Evolutionary conservation across 2,797 vertebrate species (phyloP).

Genomic region (Choloepus didactylus): DNA sequence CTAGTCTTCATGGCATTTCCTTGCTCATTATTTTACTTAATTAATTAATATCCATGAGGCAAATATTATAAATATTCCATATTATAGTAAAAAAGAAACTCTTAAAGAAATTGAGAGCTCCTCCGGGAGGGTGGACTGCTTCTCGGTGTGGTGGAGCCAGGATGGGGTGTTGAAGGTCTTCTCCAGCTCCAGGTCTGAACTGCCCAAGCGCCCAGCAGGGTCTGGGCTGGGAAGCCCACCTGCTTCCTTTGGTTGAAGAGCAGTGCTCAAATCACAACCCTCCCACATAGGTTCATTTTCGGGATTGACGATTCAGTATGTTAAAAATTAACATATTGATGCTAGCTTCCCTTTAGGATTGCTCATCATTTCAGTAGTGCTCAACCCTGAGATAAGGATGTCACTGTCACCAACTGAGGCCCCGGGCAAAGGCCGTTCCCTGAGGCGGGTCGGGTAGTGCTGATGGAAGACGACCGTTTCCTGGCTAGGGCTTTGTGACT

Average conservation of each 20-base stretch:
- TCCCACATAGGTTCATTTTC: rapidly evolving
- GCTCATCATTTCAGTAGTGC: neutral
- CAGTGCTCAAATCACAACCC: neutral
- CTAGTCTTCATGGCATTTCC: neutral
- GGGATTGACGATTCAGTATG: neutral
- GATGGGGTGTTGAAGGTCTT: too few species aligned
- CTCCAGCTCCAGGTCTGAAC: neutral
- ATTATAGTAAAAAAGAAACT: neutral
- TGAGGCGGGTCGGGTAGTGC: too few species aligned
- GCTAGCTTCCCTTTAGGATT: neutral
- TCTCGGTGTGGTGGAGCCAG: too few species aligned
- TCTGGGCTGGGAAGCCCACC: rapidly evolving
- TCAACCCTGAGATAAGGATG: neutral
- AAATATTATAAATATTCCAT: rapidly evolving
- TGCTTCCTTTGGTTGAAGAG: neutral
- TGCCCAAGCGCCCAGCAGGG: rapidly evolving
- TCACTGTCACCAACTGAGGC: too few species aligned
- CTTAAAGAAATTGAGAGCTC: neutral
- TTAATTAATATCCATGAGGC: neutral
- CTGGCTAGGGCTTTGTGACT: neutral
- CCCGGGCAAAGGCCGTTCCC: neutral
- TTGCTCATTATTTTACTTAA: rapidly evolving
- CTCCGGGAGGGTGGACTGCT: neutral
- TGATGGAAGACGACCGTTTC: neutral
- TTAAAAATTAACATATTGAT: rapidly evolving